These are phyloP conservation scores for Physella acuta DNA, from an alignment of 1,140 invertebrate genomes.

Conservation along the genomic window DNA sequence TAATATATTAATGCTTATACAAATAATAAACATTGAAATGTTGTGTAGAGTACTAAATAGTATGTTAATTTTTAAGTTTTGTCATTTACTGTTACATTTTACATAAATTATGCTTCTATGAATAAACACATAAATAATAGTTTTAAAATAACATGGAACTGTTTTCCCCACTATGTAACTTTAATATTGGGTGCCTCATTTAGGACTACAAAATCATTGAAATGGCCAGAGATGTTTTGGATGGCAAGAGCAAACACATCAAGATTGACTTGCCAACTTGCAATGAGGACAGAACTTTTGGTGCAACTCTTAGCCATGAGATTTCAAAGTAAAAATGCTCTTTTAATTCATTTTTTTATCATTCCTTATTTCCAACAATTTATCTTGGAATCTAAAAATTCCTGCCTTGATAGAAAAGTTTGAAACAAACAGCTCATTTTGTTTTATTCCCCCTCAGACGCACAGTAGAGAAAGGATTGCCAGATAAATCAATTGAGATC, in stretches of 20 bases:
- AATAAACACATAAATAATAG: not conserved
- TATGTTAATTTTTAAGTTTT: too few relatives aligned
- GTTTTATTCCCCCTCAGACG: conserved; percentile 68
- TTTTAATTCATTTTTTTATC: too few relatives aligned
- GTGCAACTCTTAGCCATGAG: conserved; percentile 89
- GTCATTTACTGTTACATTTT: conserved; percentile 1
- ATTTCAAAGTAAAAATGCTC: conserved; percentile 90
- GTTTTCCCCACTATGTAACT: too few relatives aligned
- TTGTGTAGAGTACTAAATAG: too few relatives aligned
- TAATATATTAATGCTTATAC: too few relatives aligned
- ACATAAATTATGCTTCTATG: not conserved
- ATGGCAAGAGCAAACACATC: conserved; percentile 70
- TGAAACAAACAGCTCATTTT: too few relatives aligned
- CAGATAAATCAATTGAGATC: conserved; percentile 83
- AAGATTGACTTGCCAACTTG: conserved; percentile 80
- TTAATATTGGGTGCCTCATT: not conserved
- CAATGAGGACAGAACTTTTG: conserved; percentile 92
- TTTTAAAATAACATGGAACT: too few relatives aligned
- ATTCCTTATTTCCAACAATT: too few relatives aligned
- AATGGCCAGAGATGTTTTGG: conserved; percentile 73
- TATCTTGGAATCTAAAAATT: too few relatives aligned
- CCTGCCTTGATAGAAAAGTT: too few relatives aligned
- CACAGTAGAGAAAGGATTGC: conserved; percentile 85
- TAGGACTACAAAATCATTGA: conserved; percentile 82
- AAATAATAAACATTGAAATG: too few relatives aligned